Conservation (phyloP, 2,797 vertebrate species). For the Phoxinus dragarum region DNA sequence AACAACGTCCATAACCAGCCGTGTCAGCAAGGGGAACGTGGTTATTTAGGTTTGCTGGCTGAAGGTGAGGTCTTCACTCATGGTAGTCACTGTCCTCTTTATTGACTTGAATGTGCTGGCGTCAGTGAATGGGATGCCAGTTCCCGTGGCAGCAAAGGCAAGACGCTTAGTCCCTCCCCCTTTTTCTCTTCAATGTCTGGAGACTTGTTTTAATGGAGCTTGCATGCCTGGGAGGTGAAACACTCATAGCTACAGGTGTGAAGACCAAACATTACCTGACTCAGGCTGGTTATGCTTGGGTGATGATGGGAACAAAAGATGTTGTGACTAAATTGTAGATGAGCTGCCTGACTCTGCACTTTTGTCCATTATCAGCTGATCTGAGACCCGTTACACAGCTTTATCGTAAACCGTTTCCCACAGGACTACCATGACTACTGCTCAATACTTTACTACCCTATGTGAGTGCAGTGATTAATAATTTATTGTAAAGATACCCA, state of each 20-base stretch:
- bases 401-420: slow-evolving; percentile 19
- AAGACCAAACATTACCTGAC: slow-evolving; percentile 27
- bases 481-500: slow-evolving; percentile 65
- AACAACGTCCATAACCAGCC: slow-evolving; percentile 17
- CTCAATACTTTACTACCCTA: slow-evolving; percentile 10
- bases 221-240: slow-evolving; percentile 14
- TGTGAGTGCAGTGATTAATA: slow-evolving; percentile 60
- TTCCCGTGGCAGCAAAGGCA: slow-evolving; percentile 35
- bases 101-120: slow-evolving; percentile 44
- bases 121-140: slow-evolving; percentile 48
- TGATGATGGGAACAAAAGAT: slow-evolving; percentile 41
- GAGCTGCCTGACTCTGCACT: slow-evolving; percentile 35
- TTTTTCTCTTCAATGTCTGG: slow-evolving; percentile 41
- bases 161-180: slow-evolving; percentile 44
- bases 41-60: slow-evolving; percentile 10
- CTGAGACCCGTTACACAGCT: slow-evolving; percentile 33
- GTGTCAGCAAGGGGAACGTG: slow-evolving; percentile 40
- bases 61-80: slow-evolving; percentile 37
- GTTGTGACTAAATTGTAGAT: slow-evolving; percentile 29
- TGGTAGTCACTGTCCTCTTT: slow-evolving; percentile 41
- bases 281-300: not conserved
- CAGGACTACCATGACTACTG: slow-evolving; percentile 29
- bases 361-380: slow-evolving; percentile 17
- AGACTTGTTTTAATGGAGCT: slow-evolving; percentile 31
- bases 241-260: slow-evolving; percentile 28